Evolutionary conservation across 2,888 invertebrate genomes (phyloP).

Genomic region (Drosophila recens): DNA sequence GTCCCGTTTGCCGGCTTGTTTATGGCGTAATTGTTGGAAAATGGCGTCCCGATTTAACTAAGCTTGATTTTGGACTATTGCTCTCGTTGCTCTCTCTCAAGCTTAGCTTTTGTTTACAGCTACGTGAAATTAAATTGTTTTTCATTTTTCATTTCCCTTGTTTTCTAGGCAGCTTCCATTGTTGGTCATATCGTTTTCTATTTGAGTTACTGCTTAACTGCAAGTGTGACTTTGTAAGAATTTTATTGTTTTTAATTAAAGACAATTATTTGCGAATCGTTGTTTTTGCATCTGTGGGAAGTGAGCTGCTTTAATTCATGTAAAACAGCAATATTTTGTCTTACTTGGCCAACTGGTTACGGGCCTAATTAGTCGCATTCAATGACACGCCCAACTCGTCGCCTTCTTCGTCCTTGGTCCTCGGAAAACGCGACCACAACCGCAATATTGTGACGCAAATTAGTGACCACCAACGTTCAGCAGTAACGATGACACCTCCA

Average conservation of each 20-base stretch:
- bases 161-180: not conserved
- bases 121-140: constrained; percentile 62
- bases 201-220: constrained; percentile 39
- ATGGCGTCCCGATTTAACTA: constrained; percentile 51
- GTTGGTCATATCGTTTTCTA: constrained; percentile 15
- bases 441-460: constrained; percentile 52
- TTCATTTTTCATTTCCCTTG: constrained; percentile 20
- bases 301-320: constrained; percentile 7
- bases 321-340: constrained; percentile 3
- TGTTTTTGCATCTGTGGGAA: constrained; percentile 21
- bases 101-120: constrained; percentile 48
- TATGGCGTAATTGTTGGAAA: constrained; percentile 71
- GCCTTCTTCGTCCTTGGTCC: constrained; percentile 1
- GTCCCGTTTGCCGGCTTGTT: constrained; percentile 38
- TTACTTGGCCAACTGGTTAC: constrained; percentile 9
- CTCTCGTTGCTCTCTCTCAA: constrained; percentile 3
- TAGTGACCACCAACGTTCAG: constrained; percentile 46
- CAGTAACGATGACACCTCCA: constrained; percentile 29
- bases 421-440: constrained; percentile 20
- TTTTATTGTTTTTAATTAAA: constrained; percentile 53
- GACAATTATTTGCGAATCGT: constrained; percentile 32
- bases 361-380: constrained; percentile 66
- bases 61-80: constrained; percentile 51
- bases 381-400: constrained; percentile 54
- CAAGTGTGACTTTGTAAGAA: constrained; percentile 7